Base-by-base conservation (phyloP, 2,888 invertebrate genomes). In the Orthosia cruda region DNA sequence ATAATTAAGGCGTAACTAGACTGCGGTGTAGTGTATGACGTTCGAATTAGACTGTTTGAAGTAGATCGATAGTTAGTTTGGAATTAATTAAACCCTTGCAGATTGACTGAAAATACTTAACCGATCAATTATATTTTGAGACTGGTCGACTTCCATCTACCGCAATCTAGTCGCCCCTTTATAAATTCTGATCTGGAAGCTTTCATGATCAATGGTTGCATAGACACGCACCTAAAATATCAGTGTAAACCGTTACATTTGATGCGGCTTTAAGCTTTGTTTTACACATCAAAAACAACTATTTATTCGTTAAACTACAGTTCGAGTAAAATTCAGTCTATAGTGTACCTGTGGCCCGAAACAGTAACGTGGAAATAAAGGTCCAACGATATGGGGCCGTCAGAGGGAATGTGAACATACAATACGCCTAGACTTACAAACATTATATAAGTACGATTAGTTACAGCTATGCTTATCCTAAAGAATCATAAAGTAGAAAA, bases 281-380 rank as follows among this genome's bases (percentile, higher is more conserved):
- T 71, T 67, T 20, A 71, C 64, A 59, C 57, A 40, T 40, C 40
- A 40, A 40, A 75, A 47, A 71, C 45, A 71, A 57, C 86, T 84
- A 80, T 83, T 87, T 86, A 80, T 83, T 81, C 54, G 26, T 65
- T 72, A 77, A 62, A 80, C 77, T 83, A 84, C 47, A 71, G 64
- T 73, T 87, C 68, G 72, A 82, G 75, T 73, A 74, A 86, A 81
- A 81, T 74, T 87, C 87, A 87, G 87, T 88, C 87, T 88, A 86
- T 83, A 80, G 66, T 64, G 40, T 78, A 77, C 77, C 80, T 61
- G 77, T 68, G 64, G 72, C 80, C 81, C 71, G 49, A 55, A 66
- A 78, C 59, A 62, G 68, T 73, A 63, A 75, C 76, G 52, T 75
- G 71, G 70, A 74, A 61, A 66, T 69, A 67, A 73, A 64, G 15